Percentiles rank a stretch among this genome's conserved stretches.
Evolutionary conservation across 1,140 invertebrate genomes (phyloP).

Genomic region (Zaprionus gabonicus): DNA sequence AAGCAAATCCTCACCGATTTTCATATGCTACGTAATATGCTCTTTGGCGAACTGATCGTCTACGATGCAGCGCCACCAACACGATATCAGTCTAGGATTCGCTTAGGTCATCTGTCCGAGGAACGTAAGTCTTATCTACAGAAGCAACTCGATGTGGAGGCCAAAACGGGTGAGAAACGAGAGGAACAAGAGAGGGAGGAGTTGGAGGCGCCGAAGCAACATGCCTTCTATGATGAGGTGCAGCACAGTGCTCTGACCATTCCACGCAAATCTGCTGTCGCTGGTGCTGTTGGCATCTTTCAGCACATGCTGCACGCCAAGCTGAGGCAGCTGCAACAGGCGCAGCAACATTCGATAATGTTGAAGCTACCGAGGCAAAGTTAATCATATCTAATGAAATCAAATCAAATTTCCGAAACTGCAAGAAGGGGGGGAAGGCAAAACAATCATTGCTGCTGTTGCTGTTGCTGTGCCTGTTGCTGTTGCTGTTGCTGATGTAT

Average conservation of each 20-base stretch:
- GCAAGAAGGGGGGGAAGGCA: not conserved
- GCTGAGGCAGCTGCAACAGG: not conserved
- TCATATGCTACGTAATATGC: constrained; percentile 31
- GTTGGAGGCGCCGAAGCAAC: not conserved
- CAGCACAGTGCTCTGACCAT: not conserved
- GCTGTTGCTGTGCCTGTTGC: not conserved
- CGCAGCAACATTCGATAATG: not conserved
- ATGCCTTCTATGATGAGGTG: not conserved
- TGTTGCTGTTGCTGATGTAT: constrained; percentile 26
- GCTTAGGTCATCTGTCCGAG: constrained; percentile 33
- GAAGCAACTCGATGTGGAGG: not conserved
- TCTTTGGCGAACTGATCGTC: constrained; percentile 53
- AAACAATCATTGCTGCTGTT: not conserved
- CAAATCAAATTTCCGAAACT: constrained; percentile 11
- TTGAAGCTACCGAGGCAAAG: not conserved
- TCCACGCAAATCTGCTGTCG: not conserved
- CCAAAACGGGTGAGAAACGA: no score
- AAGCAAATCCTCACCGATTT: constrained; percentile 39
- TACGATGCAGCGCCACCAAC: constrained; percentile 22
- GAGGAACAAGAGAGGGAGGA: not conserved
- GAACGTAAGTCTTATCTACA: not conserved
- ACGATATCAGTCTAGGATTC: not conserved
- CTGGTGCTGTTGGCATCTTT: not conserved
- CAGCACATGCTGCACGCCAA: not conserved
- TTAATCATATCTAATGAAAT: constrained; percentile 16